Evolutionary conservation across 2,888 invertebrate genomes (phyloP).

Genomic region (Kuschelorhynchus macadamiae): DNA sequence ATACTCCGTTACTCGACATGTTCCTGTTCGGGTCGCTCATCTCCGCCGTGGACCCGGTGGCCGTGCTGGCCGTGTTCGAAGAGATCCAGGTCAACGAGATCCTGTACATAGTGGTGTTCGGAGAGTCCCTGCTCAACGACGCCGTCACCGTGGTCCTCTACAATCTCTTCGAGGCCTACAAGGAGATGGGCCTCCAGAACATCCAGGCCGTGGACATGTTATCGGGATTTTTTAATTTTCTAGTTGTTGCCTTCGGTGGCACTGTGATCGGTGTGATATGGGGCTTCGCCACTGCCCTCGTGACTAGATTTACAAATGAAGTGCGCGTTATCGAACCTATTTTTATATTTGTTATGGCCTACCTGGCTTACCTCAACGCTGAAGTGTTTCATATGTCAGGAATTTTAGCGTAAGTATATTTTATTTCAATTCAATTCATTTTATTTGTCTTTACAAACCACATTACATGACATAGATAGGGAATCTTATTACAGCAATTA

Average conservation of each 20-base stretch:
- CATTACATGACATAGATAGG: no score
- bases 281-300: slow-evolving; percentile 95
- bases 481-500: no score
- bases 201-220: slow-evolving; percentile 86
- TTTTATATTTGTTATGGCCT: slow-evolving; percentile 98
- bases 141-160: slow-evolving; percentile 98
- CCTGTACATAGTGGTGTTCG: slow-evolving; percentile 98
- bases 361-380: slow-evolving; percentile 95
- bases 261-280: slow-evolving; percentile 93
- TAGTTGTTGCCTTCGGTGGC: slow-evolving; percentile 93
- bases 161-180: slow-evolving; percentile 96
- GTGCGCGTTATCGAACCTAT: slow-evolving; percentile 98
- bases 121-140: slow-evolving; percentile 97
- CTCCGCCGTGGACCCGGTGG: slow-evolving; percentile 97
- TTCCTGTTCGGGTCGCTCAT: slow-evolving; percentile 92
- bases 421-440: no score
- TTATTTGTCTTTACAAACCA: no score
- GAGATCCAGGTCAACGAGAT: slow-evolving; percentile 99
- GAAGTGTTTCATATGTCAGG: slow-evolving; percentile 99
- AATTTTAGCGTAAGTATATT: slow-evolving; percentile 92
- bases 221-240: slow-evolving; percentile 90
- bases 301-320: slow-evolving; percentile 94
- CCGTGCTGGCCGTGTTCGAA: slow-evolving; percentile 96
- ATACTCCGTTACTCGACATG: slow-evolving; percentile 86
- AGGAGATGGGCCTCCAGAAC: slow-evolving; percentile 87